Conservation (phyloP, 2,113 vertebrate genomes). For the Brachypteracias leptosomus region DNA sequence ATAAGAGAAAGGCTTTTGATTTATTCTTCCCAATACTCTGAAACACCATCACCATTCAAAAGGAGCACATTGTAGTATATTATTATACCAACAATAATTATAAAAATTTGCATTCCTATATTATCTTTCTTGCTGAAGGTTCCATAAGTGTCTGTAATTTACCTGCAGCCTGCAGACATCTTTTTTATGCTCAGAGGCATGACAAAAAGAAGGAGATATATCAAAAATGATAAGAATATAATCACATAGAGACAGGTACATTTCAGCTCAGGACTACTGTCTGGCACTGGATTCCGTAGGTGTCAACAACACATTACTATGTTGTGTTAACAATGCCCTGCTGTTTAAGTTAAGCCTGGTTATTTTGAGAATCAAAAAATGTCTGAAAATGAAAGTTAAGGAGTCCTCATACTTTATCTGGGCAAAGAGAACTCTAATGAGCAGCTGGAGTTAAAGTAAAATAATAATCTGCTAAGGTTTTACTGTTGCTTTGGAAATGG, state of each 20-base stretch:
- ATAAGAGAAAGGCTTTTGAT: background rate
- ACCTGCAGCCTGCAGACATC: background rate
- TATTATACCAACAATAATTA: background rate
- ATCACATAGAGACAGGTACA: background rate
- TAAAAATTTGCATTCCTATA: background rate
- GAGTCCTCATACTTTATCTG: background rate
- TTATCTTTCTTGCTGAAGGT: background rate
- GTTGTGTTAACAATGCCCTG: background rate
- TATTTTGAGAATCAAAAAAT: background rate
- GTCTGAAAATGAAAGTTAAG: background rate
- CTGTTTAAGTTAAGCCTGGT: background rate
- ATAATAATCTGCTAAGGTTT: background rate
- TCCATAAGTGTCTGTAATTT: background rate
- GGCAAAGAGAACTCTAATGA: background rate
- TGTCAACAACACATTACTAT: background rate
- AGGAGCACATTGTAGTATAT: background rate
- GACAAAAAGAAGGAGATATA: background rate
- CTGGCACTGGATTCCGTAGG: background rate
- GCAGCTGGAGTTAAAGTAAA: background rate
- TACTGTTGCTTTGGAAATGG: background rate
- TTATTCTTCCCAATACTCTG: background rate
- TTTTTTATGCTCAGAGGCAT: background rate
- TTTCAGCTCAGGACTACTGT: background rate
- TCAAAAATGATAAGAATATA: background rate
- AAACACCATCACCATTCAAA: background rate